phyloP scores from a whole-genome alignment of 1,140 invertebrate genomes.

The Drosophila azteca region DNA sequence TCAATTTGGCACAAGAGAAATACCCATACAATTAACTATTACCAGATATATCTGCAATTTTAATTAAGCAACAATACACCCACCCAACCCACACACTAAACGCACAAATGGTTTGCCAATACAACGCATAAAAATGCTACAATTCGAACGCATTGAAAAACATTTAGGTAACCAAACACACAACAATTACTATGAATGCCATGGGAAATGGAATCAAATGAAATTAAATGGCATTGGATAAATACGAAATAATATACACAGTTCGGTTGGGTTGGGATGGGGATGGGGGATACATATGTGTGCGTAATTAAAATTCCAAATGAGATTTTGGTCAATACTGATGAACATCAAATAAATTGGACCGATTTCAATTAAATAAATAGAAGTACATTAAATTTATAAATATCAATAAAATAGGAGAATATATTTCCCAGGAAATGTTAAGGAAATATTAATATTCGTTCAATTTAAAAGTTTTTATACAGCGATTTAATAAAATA shows the following conservation, averaged over 20 bases:
- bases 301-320: too few relatives aligned
- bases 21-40: too few relatives aligned
- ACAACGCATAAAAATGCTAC: too few relatives aligned
- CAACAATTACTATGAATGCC: slow-evolving; percentile 2
- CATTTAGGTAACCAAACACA: neutral
- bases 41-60: slow-evolving; percentile 3
- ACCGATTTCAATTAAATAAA: neutral
- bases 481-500: neutral
- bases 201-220: neutral
- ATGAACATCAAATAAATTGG: neutral
- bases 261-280: neutral
- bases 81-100: slow-evolving; percentile 9
- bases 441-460: neutral
- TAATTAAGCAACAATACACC: slow-evolving; percentile 40
- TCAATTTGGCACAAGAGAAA: too few relatives aligned
- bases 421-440: too few relatives aligned
- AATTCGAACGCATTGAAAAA: neutral
- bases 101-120: slow-evolving; percentile 6
- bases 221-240: slow-evolving; percentile 1
- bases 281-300: too few relatives aligned
- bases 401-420: too few relatives aligned
- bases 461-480: neutral
- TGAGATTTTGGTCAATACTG: too few relatives aligned
- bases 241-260: slow-evolving; percentile 6
- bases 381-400: neutral